Base-by-base conservation (phyloP, 2,888 invertebrate species). In the Eilema depressum region DNA sequence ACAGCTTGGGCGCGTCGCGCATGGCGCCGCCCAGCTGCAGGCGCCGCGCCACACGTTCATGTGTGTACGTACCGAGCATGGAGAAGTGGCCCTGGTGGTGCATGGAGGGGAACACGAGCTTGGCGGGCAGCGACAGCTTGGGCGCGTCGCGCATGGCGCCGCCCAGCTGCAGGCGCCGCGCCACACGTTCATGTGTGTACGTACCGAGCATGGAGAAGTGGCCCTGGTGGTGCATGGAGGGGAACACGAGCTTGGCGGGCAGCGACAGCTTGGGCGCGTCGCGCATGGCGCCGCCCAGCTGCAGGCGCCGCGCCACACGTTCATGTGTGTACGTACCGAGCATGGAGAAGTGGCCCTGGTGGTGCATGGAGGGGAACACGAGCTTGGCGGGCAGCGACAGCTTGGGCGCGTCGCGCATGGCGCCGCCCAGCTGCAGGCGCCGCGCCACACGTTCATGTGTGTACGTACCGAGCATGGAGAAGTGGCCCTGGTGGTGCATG, bases 171-270 rank as follows among this genome's bases (percentile, higher is more conserved):
- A 99, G 96, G 91, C 98, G 98, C 78, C 99, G 97, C 65, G 99
- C 99, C 76, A 99, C 84, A 99, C 96, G 84, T 99, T 99, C 89
- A 99, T 98, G 0, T n/a, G n/a, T n/a, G n/a, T n/a, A n/a, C n/a
- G n/a, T n/a, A n/a, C n/a, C n/a, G n/a, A n/a, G n/a, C n/a, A 99
- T 99, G 75, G 99, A 99, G 95, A 99, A 99, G 93, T 99, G 99
- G 84, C 99, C 99, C 85, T 97, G 97, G 92, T 99, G 98, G 92
- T 99, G 99, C 96, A 99, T 97, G 90, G 99, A 99, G 74, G 99
- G 99, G 95, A 99, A 99, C 79, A 99, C 99, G 76, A 99, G 96
- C 96, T 99, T 99, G 83, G 99, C 99, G 53, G 99, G 99, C 87
- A 99, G 96, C 82, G 99, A 99, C 81, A 99, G 96, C 92, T 99